Base-by-base conservation (phyloP, 2,113 vertebrate species). In the Chelonoidis abingdonii region DNA sequence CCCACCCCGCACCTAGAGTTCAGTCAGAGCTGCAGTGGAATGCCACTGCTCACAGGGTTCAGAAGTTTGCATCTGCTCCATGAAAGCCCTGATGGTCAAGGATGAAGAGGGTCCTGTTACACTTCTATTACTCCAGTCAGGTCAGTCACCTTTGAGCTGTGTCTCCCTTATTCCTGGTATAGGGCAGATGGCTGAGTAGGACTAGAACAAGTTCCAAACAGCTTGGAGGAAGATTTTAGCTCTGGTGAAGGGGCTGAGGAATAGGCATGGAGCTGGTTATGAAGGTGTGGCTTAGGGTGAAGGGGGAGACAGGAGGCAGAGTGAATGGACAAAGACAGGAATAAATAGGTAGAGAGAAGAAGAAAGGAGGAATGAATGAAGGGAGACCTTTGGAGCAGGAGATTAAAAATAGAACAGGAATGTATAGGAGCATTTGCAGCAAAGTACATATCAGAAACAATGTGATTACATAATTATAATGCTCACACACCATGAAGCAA, bases 1-100 rank as follows among this genome's bases (percentile, higher is more conserved):
- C 8, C 65, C 4, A 1, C 8, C 2, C 14, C 7, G 1, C 31
- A 5, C 22, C 21, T 25, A 25, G n/a, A 75, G n/a, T 17, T 41
- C 69, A 19, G 35, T 72, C 69, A 72, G 38, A 75, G 38, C 72
- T 76, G 62, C 31, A 69, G 16, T 72, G n/a, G 65, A 22, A 16
- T 25, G 6, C 41, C 25, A 47, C 25, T 47, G 6, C 25, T 47
- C 75, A 47, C 24, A 16, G 38, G 12, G 10, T 47, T 47, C 41
- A 78, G 25, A 47, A 27, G 13, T 78, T 38, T 27, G 7, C 38
- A 78, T 47, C 11, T 78, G 75, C 41, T 78, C 25, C 24, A 4
- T 27, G 44, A 24, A 27, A 78, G 41, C 17, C 17, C n/a, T 35
- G 25, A 13, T 44, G 38, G 24, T 44, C 11, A 29, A 6, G 41